Conservation (phyloP, 2,113 vertebrate genomes). For the Tursiops truncatus region DNA sequence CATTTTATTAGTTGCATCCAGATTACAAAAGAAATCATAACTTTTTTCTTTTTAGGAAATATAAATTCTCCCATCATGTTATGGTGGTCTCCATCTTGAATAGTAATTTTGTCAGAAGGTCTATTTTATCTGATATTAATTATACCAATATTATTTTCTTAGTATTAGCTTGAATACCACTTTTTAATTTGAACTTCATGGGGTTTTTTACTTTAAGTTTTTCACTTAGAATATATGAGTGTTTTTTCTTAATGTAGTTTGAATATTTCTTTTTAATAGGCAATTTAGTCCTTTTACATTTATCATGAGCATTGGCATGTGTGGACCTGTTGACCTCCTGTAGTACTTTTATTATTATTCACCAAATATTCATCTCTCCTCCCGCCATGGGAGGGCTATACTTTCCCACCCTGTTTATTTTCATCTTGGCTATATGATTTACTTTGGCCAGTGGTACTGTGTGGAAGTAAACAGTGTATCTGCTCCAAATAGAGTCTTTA, state of each 20-base stretch:
- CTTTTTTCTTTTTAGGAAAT: neutral
- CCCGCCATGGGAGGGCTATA: fast-evolving
- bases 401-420: neutral
- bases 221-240: neutral
- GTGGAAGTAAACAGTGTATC: neutral
- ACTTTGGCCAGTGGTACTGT: neutral
- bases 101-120: neutral
- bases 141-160: neutral
- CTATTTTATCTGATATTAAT: neutral
- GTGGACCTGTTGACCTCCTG: neutral
- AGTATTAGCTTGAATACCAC: neutral
- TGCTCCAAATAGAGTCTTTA: neutral
- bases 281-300: neutral
- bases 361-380: neutral
- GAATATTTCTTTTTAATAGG: neutral
- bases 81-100: neutral
- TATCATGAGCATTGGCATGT: neutral
- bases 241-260: neutral
- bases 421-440: neutral
- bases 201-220: neutral
- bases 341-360: neutral
- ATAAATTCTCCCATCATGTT: neutral
- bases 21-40: neutral
- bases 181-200: neutral
- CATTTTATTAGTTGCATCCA: neutral